A percentile compares a stretch with the other conserved stretches of the same genome.
Conservation (phyloP, 2,888 invertebrate genomes). For the Neoitamus cyanurus region DNA sequence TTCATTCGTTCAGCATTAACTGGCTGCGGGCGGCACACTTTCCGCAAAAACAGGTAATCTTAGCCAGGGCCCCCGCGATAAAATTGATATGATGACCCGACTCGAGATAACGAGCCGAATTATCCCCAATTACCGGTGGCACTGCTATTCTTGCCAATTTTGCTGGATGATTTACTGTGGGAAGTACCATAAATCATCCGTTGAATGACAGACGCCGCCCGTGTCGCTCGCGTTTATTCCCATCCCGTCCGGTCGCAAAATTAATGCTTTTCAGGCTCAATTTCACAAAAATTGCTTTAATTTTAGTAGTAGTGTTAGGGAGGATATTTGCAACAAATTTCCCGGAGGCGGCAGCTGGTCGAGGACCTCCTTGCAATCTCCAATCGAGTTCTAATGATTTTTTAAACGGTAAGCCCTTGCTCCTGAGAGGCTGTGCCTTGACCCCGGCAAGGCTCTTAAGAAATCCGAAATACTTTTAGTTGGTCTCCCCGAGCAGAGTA, state of each 20-base stretch:
- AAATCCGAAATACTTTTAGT: not conserved
- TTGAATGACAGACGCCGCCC: constrained; percentile 9
- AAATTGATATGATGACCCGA: constrained; percentile 18
- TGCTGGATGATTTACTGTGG: constrained; percentile 18
- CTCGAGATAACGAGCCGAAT: constrained; percentile 13
- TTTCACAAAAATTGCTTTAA: not conserved
- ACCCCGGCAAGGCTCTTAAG: not conserved
- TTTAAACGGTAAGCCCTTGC: not conserved
- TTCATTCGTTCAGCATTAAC: not conserved
- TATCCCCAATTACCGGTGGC: constrained; percentile 19
- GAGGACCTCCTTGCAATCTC: not conserved
- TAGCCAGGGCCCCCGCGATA: not conserved
- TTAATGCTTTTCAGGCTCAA: not conserved
- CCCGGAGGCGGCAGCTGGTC: not conserved
- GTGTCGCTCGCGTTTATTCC: not conserved
- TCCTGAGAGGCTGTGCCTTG: not conserved
- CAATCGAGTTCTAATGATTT: not conserved
- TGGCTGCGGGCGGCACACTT: not conserved
- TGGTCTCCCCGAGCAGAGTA: not conserved
- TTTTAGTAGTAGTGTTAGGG: not conserved
- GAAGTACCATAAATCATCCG: constrained; percentile 11
- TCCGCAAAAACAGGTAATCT: not conserved
- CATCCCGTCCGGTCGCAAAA: not conserved
- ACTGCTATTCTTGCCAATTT: constrained; percentile 26
- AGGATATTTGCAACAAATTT: not conserved